Conservation (phyloP, 2,113 vertebrate species). For the Trachemys scripta region DNA sequence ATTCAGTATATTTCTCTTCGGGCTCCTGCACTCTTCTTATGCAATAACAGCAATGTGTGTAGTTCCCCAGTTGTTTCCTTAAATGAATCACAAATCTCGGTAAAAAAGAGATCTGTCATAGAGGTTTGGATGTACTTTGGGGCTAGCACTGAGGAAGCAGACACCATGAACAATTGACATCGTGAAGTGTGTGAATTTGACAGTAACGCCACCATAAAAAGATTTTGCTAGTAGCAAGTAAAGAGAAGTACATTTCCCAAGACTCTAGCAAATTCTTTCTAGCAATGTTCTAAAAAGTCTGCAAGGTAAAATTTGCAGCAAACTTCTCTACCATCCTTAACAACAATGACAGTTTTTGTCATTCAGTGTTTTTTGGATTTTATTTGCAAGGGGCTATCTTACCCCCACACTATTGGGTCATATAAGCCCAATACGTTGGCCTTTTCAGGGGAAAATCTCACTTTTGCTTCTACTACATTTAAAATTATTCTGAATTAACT, state of each 20-base stretch:
- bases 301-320: neutral
- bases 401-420: neutral
- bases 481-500: neutral
- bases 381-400: neutral
- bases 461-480: neutral
- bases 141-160: neutral
- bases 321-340: neutral
- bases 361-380: neutral
- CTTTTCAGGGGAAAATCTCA: neutral
- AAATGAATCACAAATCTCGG: neutral
- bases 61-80: neutral
- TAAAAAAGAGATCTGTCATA: neutral
- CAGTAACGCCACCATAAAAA: no score
- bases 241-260: neutral
- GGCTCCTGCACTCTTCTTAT: neutral
- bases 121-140: neutral
- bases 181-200: neutral
- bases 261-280: neutral
- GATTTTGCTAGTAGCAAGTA: neutral
- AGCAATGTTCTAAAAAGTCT: neutral
- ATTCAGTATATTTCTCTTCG: neutral
- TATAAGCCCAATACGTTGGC: accelerated
- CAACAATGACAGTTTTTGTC: neutral
- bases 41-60: no score
- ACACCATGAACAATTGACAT: neutral